Evolutionary conservation across 2,888 invertebrate species (phyloP), one percentile per base, ranked within the genome.

Genomic region (Spodoptera littoralis): DNA sequence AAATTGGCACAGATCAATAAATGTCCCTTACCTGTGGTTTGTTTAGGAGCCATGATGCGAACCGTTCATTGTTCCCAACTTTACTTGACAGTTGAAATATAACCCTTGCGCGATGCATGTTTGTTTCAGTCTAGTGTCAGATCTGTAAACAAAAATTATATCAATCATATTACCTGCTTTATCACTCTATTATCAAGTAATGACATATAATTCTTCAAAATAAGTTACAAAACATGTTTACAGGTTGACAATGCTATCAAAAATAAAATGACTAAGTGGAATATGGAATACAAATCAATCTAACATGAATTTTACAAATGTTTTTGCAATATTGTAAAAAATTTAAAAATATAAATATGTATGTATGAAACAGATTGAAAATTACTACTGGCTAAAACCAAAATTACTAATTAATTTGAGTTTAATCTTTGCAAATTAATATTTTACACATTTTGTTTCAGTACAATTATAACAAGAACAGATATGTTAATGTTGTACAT

Each of bases 91-190:
- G 94, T 87, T 96, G 95, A 86, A 95, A 96, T 68, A 97, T 95
- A 88, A 97, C 95, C 91, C 96, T 96, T 91, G 97, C 98, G 89
- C 97, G 96, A 96, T 98, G 97, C 98, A 98, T 98, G 76, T 76
- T 86, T 80, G 65, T 70, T 75, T 67, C 56, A 76, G 67, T 68
- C 46, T 55, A 68, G 83, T 91, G 89, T 88, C 90, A 83, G 87
- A 79, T 88, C 92, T 92, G 86, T 5, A 68, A 79, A 85, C 70
- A 84, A 84, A 59, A 70, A 65, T 41, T 8, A 53, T 30, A 30
- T 22, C n/a, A 50, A 44, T 50, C 8, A 2, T 44, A 60, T 8
- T 52, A 11, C 13, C 4, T 47, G 9, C 12, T 9, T 41, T 24
- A 42, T 24, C 36, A 36, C 30, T n/a, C 13, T 12, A 51, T 18